These are phyloP conservation scores for Venustaconcha ellipsiformis DNA, from an alignment of 1,140 invertebrate genomes.

Conservation along the genomic window DNA sequence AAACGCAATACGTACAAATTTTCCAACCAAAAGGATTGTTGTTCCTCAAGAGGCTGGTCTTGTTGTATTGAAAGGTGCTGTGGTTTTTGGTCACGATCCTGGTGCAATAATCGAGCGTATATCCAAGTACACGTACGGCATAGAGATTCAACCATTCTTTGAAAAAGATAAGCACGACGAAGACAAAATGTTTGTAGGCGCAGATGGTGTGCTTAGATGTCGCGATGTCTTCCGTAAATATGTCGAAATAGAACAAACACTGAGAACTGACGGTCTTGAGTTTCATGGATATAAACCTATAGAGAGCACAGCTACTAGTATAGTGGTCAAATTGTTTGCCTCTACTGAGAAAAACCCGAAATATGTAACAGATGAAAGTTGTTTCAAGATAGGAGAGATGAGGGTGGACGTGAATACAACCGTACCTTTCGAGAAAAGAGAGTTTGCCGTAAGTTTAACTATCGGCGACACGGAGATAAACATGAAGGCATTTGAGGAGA, in stretches of 20 bases:
- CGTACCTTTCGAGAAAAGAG: neutral
- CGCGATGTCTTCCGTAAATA: neutral
- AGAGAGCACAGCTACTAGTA: neutral
- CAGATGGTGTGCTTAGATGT: neutral
- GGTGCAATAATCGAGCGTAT: constrained; percentile 1
- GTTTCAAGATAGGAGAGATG: neutral
- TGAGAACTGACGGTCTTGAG: neutral
- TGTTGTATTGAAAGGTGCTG: constrained; percentile 7
- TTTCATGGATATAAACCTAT: neutral
- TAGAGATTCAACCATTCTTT: neutral
- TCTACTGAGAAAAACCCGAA: neutral
- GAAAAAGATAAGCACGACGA: neutral
- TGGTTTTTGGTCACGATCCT: constrained; percentile 1
- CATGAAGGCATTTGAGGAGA: too few species aligned
- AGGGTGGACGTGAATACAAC: neutral
- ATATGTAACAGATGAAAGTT: neutral
- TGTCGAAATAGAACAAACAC: neutral
- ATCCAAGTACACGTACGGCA: constrained; percentile 8
- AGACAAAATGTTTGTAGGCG: neutral
- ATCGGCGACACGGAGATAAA: neutral
- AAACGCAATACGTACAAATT: neutral
- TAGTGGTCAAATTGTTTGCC: neutral
- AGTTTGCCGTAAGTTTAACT: neutral
- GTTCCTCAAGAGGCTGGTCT: neutral
- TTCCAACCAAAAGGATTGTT: neutral